Percentiles rank a stretch among this genome's conserved stretches.
Evolutionary conservation across 2,888 invertebrate species (phyloP).

Genomic region (Antitype chi): DNA sequence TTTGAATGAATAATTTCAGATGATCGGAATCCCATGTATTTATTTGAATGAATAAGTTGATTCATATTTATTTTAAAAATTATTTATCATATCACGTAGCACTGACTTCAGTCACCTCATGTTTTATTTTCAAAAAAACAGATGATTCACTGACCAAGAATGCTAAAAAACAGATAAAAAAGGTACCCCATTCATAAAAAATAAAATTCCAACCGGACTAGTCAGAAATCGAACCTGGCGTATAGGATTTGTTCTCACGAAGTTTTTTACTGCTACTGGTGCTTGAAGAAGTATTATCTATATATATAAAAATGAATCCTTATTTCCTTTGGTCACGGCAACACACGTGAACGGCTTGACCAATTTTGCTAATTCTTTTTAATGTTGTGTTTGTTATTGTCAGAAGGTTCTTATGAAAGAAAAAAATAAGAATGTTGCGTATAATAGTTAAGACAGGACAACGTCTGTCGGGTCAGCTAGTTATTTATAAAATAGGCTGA

Average conservation of each 20-base stretch:
- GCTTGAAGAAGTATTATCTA: not conserved
- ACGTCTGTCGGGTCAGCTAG: no score
- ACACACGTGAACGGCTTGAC: no score
- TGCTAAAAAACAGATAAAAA: constrained; percentile 12
- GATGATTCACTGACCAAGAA: constrained; percentile 38
- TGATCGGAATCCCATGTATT: constrained; percentile 10
- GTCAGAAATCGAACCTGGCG: constrained; percentile 10
- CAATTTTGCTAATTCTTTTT: no score
- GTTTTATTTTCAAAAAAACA: constrained; percentile 3
- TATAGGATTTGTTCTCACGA: not conserved
- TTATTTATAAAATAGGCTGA: not conserved
- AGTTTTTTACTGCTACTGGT: not conserved
- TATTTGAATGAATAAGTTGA: constrained; percentile 5
- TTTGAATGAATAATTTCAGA: constrained; percentile 52
- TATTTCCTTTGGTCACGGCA: no score
- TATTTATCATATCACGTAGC: not conserved
- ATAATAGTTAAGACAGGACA: no score
- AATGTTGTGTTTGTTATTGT: no score
- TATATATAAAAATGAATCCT: no score
- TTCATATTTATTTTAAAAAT: not conserved
- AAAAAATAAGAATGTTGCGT: no score
- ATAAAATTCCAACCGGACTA: constrained; percentile 30
- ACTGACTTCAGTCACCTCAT: not conserved
- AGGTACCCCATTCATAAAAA: constrained; percentile 18
- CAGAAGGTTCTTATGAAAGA: no score